Conservation (phyloP, 2,888 invertebrate genomes). For the Mimachlamys varia region DNA sequence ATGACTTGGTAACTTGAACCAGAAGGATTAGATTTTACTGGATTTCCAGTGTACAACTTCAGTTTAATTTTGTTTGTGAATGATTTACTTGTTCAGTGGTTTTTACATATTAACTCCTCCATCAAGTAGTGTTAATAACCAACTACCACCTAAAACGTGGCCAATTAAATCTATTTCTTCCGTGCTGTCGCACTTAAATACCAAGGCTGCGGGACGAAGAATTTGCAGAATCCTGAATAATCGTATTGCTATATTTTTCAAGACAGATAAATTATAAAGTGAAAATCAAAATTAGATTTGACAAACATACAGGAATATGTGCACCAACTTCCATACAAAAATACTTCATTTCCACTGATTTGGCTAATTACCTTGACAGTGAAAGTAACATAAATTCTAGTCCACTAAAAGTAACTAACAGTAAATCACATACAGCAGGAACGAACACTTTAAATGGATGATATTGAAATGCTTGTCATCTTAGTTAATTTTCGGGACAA, state of each 20-base stretch:
- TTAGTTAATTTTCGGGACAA: neutral
- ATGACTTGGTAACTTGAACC: too few relatives aligned
- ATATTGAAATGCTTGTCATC: neutral
- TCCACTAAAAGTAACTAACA: neutral
- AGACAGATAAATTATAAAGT: neutral
- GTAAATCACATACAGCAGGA: neutral
- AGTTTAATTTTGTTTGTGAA: too few relatives aligned
- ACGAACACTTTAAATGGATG: neutral
- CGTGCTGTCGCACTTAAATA: neutral
- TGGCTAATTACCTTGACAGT: too few relatives aligned
- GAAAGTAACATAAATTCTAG: neutral
- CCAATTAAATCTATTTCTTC: neutral
- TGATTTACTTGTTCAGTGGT: neutral
- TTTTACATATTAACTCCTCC: neutral
- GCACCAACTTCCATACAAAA: neutral
- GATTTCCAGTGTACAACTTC: too few relatives aligned
- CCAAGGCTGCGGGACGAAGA: neutral
- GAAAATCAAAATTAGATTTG: neutral
- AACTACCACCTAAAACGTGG: neutral
- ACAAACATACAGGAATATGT: neutral
- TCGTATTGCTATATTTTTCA: slow-evolving; percentile 11
- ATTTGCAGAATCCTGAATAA: neutral
- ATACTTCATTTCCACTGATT: neutral
- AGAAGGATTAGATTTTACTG: too few relatives aligned
- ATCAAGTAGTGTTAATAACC: neutral